Base-by-base conservation (phyloP, 2,888 invertebrate genomes). In the Coleophora deauratella region DNA sequence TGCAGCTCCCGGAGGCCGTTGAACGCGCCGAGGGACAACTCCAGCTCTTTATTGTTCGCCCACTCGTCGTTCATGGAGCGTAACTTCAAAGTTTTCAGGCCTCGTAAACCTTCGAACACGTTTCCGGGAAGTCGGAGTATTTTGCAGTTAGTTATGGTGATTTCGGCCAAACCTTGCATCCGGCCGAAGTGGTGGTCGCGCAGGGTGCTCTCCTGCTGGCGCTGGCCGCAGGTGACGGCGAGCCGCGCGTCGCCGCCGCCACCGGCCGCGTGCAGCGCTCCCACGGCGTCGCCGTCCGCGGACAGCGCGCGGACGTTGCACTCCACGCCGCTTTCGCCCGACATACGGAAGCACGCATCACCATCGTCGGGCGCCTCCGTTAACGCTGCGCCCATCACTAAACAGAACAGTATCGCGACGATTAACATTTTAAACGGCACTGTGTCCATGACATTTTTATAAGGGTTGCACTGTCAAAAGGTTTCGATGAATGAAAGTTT, bases 31-130 rank as follows among this genome's bases (percentile, higher is more conserved):
- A 90, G 72, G 9, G 89, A 88, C 51, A 95, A 77, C 59, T 95
- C 94, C 47, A 96, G 85, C 49, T 89, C 90, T 63, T 91, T 91
- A 36, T 87, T 88, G 43, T 88, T 87, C 40, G 86, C 87, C 95
- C 95, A 96, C 39, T 93, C 91, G 41, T 89, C 87, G 72, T 96
- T 96, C 75, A 90, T 89, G 35, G 95, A 92, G 63, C 92, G 91
- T 47, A 97, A 86, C 41, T 90, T 88, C 40, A 97, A 86, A 47
- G 91, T 90, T 70, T 93, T 93, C 44, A 97, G 86, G 47, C 93
- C 93, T 53, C 90, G 87, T 13, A 97, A 79, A 0, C 95, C 94
- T 52, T 92, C 91, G 70, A 97, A 95, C 28, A 93, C 89, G 55
- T 91, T 91, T 15, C 91, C 88, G 9, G 93, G 92, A 48, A 96